A percentile compares a stretch with the other conserved stretches of the same genome.
Conservation (phyloP, 2,113 vertebrate genomes). For the Ciconia boyciana region DNA sequence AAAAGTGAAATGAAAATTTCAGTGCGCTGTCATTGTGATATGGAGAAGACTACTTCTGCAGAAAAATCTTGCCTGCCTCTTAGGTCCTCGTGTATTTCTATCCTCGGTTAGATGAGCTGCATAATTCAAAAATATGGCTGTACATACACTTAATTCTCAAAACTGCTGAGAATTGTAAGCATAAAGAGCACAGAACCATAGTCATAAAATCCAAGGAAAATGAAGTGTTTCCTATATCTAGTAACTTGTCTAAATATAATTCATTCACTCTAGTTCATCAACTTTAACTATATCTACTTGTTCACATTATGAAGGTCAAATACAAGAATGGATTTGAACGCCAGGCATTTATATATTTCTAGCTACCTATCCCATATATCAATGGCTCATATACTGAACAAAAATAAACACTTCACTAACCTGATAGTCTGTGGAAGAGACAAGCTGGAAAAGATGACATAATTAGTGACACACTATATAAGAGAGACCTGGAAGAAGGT, state of each 20-base stretch:
- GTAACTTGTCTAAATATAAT: constrained; percentile 28
- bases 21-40: background rate
- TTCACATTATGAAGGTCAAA: constrained; percentile 35
- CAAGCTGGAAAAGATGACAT: constrained; percentile 11
- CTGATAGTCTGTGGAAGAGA: constrained; percentile 9
- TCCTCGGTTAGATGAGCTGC: background rate
- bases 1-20: background rate
- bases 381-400: background rate
- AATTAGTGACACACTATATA: background rate
- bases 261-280: constrained; percentile 25
- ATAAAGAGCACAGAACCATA: background rate
- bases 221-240: background rate
- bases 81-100: background rate
- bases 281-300: constrained; percentile 16
- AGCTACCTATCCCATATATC: background rate
- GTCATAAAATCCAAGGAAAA: constrained; percentile 33
- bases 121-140: constrained; percentile 20
- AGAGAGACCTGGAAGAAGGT: background rate
- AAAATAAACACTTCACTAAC: constrained; percentile 41
- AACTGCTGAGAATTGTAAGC: constrained; percentile 13
- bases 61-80: background rate
- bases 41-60: background rate
- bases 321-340: background rate
- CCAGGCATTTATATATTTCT: background rate
- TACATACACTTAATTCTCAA: background rate